Evolutionary conservation across 2,888 invertebrate species (phyloP), one percentile per base, ranked within the genome.

Genomic region (Stenodera caucasica): DNA sequence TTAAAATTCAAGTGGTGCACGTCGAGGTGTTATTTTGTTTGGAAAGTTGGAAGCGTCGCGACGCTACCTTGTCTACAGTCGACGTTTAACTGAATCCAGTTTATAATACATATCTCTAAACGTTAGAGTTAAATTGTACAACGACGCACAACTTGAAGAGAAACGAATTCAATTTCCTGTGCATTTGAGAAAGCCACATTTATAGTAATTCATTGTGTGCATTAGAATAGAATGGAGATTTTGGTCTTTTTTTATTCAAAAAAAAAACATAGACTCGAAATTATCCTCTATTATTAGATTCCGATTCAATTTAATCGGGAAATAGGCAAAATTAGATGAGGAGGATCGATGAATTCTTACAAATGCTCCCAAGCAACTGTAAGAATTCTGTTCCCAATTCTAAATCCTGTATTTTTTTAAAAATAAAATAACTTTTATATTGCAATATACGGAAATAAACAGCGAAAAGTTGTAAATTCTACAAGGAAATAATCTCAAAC

Each of bases 91-190:
- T 61, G 61, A 58, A 53, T 57, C 61, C 23, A 9, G 23, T 45
- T 40, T 1, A 21, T 45, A 45, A 45, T 21, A 45, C 21, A 18
- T 15, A 18, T 40, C 18, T 40, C 15, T 15, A 8, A 18, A 40
- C 15, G 40, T 23, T 23, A 4, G 23, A 45, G 45, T 45, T 2
- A 23, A 45, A 45, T 12, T 11, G 12, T 23, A 45, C 23, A 23
- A 45, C 12, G 23, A 23, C 23, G 23, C 45, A 45, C 21, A 12
- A 18, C 11, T 45, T 11, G 9, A 18, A 23, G 45, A 6, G 7
- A 26, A 30, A 30, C n/a, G 45, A 60, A 69, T 69, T 67, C 64
- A 69, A 69, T 69, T 68, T 64, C 67, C 68, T 65, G 59, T 63
- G 58, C 67, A 63, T 66, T 63, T 55, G n/a, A 53, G 23, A 23